Conservation (phyloP, 2,113 vertebrate genomes). For the Bombycilla garrulus region DNA sequence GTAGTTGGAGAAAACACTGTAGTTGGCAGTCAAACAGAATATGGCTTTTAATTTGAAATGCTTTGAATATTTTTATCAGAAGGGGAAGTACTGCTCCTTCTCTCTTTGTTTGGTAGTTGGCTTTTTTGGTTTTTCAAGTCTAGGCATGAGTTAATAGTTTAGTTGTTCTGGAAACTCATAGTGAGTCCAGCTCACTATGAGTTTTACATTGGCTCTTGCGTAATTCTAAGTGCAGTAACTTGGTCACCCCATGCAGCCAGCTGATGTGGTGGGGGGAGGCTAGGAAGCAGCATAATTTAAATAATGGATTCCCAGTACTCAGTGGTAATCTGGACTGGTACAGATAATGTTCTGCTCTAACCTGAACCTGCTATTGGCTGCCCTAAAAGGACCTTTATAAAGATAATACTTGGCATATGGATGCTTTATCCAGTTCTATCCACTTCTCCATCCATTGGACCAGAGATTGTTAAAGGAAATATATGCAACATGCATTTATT, state of each 20-base stretch:
- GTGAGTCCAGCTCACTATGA: background rate
- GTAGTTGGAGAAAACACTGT: background rate
- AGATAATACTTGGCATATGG: rapidly evolving
- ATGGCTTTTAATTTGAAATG: background rate
- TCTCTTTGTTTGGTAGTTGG: background rate
- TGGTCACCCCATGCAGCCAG: background rate
- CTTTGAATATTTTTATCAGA: background rate
- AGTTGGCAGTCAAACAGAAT: background rate
- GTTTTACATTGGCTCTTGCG: background rate
- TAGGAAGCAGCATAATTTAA: background rate
- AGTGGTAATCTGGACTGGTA: background rate
- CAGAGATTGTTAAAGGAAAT: background rate
- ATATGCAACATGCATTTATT: background rate
- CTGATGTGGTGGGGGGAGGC: background rate
- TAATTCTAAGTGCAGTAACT: background rate
- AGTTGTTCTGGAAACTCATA: background rate
- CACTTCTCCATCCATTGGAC: rapidly evolving
- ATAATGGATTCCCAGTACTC: background rate
- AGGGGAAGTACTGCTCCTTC: background rate
- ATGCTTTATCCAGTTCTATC: background rate
- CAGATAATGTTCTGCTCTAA: background rate
- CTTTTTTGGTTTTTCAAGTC: background rate
- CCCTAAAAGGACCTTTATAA: background rate
- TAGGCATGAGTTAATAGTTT: background rate
- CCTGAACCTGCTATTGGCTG: background rate